phyloP scores from a whole-genome alignment of 2,797 vertebrate species.

The Epinephelus malabaricus region DNA sequence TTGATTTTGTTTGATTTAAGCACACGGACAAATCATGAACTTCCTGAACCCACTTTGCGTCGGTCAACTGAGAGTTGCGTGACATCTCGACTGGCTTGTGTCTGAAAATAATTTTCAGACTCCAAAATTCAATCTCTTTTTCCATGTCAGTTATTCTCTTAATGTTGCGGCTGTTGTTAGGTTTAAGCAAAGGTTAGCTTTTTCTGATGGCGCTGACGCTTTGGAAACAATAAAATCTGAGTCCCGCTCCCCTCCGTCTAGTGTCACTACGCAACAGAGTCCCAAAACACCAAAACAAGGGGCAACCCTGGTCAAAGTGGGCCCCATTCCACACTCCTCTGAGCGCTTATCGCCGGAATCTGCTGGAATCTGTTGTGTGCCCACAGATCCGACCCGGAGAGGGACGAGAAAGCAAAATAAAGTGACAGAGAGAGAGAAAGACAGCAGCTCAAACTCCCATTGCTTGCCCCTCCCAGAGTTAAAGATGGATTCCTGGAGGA shows the following conservation, averaged over 20 bases:
- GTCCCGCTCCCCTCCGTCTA: constrained; percentile 48
- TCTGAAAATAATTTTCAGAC: constrained; percentile 58
- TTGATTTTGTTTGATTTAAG: constrained; percentile 45
- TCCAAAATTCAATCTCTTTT: constrained; percentile 54
- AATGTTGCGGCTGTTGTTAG: constrained; percentile 58
- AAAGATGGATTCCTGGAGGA: constrained; percentile 83
- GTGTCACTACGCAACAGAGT: constrained; percentile 83
- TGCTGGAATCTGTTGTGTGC: constrained; percentile 70
- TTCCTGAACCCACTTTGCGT: constrained; percentile 48
- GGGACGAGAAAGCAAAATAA: constrained; percentile 50
- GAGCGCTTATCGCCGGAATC: constrained; percentile 77
- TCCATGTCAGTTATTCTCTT: constrained; percentile 62
- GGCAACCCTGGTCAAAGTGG: constrained; percentile 72
- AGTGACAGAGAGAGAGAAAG: constrained; percentile 57
- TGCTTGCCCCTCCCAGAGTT: constrained; percentile 69
- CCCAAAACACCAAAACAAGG: constrained; percentile 83
- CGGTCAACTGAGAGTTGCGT: constrained; percentile 36
- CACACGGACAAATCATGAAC: constrained; percentile 47
- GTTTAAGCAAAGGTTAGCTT: constrained; percentile 61
- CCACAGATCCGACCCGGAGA: constrained; percentile 64
- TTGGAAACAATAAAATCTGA: constrained; percentile 81
- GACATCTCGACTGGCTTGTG: constrained; percentile 40
- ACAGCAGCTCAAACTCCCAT: constrained; percentile 52
- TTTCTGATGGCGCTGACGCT: constrained; percentile 67
- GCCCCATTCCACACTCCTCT: constrained; percentile 63